These are phyloP conservation scores for Oceanodroma leucorhoa DNA, from an alignment of 2,797 vertebrate species.

Conservation along the genomic window DNA sequence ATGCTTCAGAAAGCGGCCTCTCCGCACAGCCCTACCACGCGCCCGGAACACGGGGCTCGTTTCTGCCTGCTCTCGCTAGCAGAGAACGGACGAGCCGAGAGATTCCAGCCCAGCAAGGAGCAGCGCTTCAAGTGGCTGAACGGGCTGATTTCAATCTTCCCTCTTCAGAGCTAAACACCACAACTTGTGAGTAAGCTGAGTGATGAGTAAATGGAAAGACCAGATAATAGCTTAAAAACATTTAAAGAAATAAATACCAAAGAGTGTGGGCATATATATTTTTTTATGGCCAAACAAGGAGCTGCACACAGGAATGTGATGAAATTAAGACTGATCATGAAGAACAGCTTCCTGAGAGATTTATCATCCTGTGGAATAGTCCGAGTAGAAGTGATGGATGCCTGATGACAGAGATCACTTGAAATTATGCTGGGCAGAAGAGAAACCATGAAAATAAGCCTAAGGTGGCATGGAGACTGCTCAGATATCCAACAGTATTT, in stretches of 20 bases:
- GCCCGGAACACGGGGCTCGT: neutral
- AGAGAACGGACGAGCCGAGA: neutral
- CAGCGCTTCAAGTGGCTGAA: neutral
- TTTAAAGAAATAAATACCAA: neutral
- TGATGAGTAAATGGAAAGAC: slow-evolving; percentile 33
- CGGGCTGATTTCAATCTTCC: neutral
- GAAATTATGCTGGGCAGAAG: neutral
- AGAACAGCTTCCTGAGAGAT: slow-evolving; percentile 15
- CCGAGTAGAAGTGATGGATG: neutral
- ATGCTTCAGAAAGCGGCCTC: neutral
- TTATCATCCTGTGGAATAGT: neutral
- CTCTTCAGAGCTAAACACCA: neutral
- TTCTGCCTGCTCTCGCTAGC: neutral
- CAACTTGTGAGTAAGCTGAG: neutral
- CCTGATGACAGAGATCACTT: neutral
- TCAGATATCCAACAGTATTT: neutral
- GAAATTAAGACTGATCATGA: neutral
- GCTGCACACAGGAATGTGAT: neutral
- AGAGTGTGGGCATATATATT: neutral
- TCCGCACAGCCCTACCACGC: fast-evolving
- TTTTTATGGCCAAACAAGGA: neutral
- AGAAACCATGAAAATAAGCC: neutral
- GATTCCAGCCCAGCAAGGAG: neutral
- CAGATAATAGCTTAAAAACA: slow-evolving; percentile 1
- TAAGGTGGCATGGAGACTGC: neutral